Evolutionary conservation across 2,113 vertebrate genomes (phyloP).

Genomic region (Tilapia sparmanii): DNA sequence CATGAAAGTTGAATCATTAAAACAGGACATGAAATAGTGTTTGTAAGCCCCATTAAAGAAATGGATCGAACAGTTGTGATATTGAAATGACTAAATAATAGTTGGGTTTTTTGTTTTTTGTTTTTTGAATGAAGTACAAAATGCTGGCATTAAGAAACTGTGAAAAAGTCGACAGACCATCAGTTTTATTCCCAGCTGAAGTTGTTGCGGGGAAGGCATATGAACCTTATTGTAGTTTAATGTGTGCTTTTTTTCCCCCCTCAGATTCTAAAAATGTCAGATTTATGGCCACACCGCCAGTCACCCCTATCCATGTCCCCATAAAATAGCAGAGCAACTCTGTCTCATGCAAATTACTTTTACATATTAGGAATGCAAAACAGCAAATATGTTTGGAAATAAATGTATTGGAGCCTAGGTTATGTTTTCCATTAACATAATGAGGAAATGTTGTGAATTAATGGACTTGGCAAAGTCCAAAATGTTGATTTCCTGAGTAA

Average conservation of each 20-base stretch:
- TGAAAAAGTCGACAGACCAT: background rate
- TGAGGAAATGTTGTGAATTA: background rate
- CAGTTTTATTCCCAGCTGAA: background rate
- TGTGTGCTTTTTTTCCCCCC: background rate
- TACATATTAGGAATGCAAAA: background rate
- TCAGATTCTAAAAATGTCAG: background rate
- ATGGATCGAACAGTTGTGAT: background rate
- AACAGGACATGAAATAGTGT: background rate
- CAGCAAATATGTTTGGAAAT: background rate
- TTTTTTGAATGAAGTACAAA: background rate
- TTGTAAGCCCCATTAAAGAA: background rate
- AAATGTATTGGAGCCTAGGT: background rate
- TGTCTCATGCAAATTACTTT: background rate
- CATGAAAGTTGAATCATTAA: background rate
- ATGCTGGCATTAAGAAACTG: background rate
- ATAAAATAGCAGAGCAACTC: background rate
- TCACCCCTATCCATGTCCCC: background rate
- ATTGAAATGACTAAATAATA: background rate
- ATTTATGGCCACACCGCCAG: background rate
- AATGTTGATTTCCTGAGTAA: background rate
- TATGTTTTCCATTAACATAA: background rate
- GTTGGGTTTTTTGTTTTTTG: background rate
- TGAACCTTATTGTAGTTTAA: background rate
- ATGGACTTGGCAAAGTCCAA: background rate
- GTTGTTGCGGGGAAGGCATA: background rate